Evolutionary conservation across 2,888 invertebrate genomes (phyloP), one percentile per base, ranked within the genome.

Genomic region (Drosophila anomalata): DNA sequence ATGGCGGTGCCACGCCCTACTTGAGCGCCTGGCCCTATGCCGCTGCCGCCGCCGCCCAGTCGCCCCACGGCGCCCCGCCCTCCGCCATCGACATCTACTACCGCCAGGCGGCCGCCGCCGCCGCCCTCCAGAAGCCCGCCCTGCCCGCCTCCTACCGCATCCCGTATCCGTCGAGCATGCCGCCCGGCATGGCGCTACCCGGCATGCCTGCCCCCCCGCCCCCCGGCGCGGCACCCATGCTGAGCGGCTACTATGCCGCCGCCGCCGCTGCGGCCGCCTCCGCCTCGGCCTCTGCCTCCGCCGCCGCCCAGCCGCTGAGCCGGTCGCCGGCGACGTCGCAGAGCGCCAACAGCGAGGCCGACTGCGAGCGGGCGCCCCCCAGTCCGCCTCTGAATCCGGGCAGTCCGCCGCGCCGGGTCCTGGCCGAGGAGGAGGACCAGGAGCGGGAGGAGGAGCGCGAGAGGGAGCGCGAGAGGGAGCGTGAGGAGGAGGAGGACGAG

Each of bases 91-190:
- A 96, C 89, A 92, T 96, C 51, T 96, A 96, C 91, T 97, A 97
- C 92, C 93, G 96, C 20, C 96, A 96, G 87, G 96, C 95, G 2
- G 90, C 90, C 0, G 96, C 94, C 0, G 94, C 96, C 1, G 94
- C 94, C 0, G 96, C 96, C 58, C 92, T 97, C 69, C 97, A 97
- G 92, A 97, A 97, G 92, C 97, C 97, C 1, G 93, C 97, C 87
- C 66, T 97, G 89, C 84, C 84, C 47, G 77, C 85, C 65, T 96
- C 97, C 75, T 96, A 96, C 92, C 89, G 91, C 61, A 87, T 92
- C 9, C 44, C 44, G 80, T 92, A 92, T 90, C 90, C 93, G 75
- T 78, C 93, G 87, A 88, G 93, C 86, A 89, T 92, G 78, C 90
- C 90, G 6, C 86, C 90, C 36, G 81, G 82, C 20, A 89, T 91